Percentiles rank a stretch among this genome's conserved stretches.
phyloP scores from a whole-genome alignment of 1,140 invertebrate species.

The Andrena cerasifolii region DNA sequence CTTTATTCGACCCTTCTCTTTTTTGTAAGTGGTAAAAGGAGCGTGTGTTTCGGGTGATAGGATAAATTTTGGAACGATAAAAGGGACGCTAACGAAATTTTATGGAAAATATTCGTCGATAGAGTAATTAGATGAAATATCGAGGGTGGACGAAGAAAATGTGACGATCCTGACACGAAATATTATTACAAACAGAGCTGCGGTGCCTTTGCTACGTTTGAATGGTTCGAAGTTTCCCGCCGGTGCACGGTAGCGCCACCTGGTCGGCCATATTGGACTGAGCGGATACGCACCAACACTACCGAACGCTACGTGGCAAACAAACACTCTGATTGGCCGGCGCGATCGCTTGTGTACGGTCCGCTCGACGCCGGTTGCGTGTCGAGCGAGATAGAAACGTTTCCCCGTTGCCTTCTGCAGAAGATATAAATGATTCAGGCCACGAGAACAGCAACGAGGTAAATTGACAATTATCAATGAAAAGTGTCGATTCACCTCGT shows the following conservation, averaged over 20 bases:
- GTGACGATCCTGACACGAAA: too few relatives aligned
- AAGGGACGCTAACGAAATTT: not conserved
- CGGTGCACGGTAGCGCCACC: constrained; percentile 21
- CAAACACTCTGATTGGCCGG: constrained; percentile 45
- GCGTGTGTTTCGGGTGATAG: too few relatives aligned
- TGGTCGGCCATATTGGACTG: constrained; percentile 26
- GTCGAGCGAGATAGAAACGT: constrained; percentile 16
- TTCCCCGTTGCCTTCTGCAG: constrained; percentile 54
- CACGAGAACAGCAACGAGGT: constrained; percentile 68
- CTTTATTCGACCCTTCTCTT: not conserved
- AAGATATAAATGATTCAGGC: constrained; percentile 33
- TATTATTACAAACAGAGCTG: too few relatives aligned
- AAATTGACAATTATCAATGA: constrained; percentile 78
- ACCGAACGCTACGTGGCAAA: constrained; percentile 39
- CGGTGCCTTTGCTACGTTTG: not conserved
- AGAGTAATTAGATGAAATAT: not conserved
- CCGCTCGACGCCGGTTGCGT: constrained; percentile 66
- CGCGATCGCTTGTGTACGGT: constrained; percentile 60
- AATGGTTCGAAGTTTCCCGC: constrained; percentile 59
- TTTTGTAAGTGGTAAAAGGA: not conserved
- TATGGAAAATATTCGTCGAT: not conserved
- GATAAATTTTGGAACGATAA: not conserved
- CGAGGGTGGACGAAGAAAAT: too few relatives aligned
- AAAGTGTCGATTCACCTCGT: constrained; percentile 72
- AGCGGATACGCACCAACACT: constrained; percentile 24